Conservation (phyloP, 2,113 vertebrate species). For the Sinocyclocheilus anophthalmus region DNA sequence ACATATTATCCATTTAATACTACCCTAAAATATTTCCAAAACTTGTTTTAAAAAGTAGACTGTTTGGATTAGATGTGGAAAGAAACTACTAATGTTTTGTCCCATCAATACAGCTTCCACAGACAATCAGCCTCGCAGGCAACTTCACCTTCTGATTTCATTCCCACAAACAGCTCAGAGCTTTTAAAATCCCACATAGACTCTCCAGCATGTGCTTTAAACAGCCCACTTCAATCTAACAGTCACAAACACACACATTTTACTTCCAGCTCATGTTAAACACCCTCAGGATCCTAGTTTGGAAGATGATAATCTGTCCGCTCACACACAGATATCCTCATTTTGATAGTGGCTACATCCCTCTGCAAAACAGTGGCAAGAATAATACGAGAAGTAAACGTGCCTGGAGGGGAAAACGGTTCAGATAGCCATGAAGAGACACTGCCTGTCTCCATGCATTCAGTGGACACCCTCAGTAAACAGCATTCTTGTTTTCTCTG, state of each 20-base stretch:
- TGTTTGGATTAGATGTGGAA: conserved; percentile 47
- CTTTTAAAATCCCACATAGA: conserved; percentile 52
- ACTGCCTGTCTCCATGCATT: conserved; percentile 17
- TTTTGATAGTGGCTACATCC: conserved; percentile 44
- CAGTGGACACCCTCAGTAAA: conserved; percentile 1
- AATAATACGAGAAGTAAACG: conserved; percentile 39
- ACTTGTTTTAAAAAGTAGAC: not conserved
- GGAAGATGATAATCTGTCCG: conserved; percentile 39
- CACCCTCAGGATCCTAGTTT: conserved; percentile 51
- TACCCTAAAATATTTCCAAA: conserved; percentile 6
- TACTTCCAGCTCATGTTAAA: conserved; percentile 54
- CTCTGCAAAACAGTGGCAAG: conserved; percentile 39
- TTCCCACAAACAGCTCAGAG: conserved; percentile 52
- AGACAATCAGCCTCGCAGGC: conserved; percentile 51
- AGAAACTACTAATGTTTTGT: conserved; percentile 50
- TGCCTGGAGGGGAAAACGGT: conserved; percentile 28
- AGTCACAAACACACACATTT: conserved; percentile 27
- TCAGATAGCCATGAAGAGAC: conserved; percentile 19
- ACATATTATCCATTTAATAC: too few species aligned
- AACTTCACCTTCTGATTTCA: conserved; percentile 48
- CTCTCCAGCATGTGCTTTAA: conserved; percentile 48
- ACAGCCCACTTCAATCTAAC: conserved; percentile 46
- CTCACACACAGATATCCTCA: conserved; percentile 24
- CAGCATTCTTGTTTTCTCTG: not conserved
- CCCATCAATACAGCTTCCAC: conserved; percentile 48